Evolutionary conservation across 2,888 invertebrate species (phyloP).

Genomic region (Lymantria dispar): DNA sequence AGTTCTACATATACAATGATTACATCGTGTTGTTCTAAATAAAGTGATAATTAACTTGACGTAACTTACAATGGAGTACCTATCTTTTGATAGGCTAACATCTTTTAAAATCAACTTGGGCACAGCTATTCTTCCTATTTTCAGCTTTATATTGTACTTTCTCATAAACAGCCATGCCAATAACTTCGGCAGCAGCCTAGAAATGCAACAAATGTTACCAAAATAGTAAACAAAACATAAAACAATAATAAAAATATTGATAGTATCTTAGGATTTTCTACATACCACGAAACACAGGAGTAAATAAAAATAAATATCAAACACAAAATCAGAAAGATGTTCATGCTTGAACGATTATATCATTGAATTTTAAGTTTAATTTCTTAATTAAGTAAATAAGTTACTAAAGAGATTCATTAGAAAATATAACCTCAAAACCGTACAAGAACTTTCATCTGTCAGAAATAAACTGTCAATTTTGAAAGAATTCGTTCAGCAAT

Average conservation of each 20-base stretch:
- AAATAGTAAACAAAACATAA: constrained; percentile 47
- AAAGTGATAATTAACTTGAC: constrained; percentile 4
- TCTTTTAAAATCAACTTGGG: constrained; percentile 91
- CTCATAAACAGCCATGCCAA: constrained; percentile 91
- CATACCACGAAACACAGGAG: constrained; percentile 85
- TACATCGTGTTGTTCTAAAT: background rate
- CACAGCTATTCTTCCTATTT: constrained; percentile 91
- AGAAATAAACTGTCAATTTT: too few species aligned
- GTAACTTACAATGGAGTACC: constrained; percentile 87
- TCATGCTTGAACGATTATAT: constrained; percentile 54
- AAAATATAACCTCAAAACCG: background rate
- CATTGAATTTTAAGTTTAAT: constrained; percentile 35
- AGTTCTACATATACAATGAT: background rate
- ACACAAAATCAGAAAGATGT: constrained; percentile 58
- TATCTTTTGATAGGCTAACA: constrained; percentile 90
- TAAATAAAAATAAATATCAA: constrained; percentile 73
- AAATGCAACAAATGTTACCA: constrained; percentile 41
- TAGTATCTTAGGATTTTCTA: constrained; percentile 22
- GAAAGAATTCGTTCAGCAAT: too few species aligned
- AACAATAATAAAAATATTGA: constrained; percentile 54
- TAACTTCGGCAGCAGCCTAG: constrained; percentile 89
- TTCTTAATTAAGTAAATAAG: constrained; percentile 30
- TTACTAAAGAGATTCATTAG: constrained; percentile 17
- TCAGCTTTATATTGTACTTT: constrained; percentile 89
- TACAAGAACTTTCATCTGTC: too few species aligned